Conservation (phyloP, 2,888 invertebrate species). For the Pedicia rivosa region DNA sequence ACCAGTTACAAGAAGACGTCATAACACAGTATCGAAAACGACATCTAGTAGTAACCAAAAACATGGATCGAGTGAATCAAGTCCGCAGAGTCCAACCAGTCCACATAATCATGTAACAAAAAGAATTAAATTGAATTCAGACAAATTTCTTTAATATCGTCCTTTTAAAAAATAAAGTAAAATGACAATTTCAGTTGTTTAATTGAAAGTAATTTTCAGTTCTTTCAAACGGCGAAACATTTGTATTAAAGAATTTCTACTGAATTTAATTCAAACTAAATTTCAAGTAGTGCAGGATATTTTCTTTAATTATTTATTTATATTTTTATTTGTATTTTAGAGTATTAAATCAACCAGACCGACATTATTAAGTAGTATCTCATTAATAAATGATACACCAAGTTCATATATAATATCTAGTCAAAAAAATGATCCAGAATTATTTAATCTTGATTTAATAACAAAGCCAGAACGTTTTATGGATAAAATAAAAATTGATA, state of each 20-base stretch:
- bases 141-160: neutral
- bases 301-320: neutral
- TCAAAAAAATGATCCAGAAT: slow-evolving; percentile 15
- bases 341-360: slow-evolving; percentile 12
- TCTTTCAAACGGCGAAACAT: too few species aligned
- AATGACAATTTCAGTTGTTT: too few species aligned
- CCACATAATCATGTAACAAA: slow-evolving; percentile 28
- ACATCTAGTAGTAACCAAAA: slow-evolving; percentile 20
- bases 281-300: neutral
- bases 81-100: slow-evolving; percentile 44
- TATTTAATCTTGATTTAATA: slow-evolving; percentile 14
- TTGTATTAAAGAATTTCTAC: too few species aligned
- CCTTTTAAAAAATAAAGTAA: too few species aligned
- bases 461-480: slow-evolving; percentile 14
- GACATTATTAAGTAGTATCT: slow-evolving; percentile 12
- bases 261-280: too few species aligned
- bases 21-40: slow-evolving; percentile 21
- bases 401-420: slow-evolving; percentile 12
- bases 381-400: slow-evolving; percentile 9
- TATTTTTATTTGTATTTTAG: slow-evolving; percentile 5
- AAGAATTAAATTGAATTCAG: too few species aligned
- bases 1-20: slow-evolving; percentile 38
- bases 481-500: slow-evolving; percentile 15
- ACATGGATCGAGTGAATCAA: slow-evolving; percentile 39
- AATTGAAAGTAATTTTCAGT: too few species aligned